Evolutionary conservation across 2,113 vertebrate genomes (phyloP).

Genomic region (Onychostruthus taczanowskii): DNA sequence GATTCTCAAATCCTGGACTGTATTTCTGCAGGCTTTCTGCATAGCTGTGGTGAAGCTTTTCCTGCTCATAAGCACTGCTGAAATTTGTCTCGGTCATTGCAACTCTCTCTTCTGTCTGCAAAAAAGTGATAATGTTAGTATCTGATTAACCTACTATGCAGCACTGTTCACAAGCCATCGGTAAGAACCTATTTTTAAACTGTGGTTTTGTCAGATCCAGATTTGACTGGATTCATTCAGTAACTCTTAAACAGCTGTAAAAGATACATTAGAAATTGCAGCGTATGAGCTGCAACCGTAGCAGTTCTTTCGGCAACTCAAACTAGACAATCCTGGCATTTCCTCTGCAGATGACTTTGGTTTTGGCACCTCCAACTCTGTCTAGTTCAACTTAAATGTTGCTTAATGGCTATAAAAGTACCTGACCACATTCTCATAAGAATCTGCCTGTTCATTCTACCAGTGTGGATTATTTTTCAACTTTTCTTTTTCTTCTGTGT

Average conservation of each 20-base stretch:
- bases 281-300: background rate
- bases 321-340: background rate
- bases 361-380: background rate
- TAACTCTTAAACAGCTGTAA: background rate
- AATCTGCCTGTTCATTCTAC: background rate
- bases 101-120: background rate
- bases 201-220: background rate
- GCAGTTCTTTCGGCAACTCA: background rate
- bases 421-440: conserved; percentile 14
- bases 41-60: conserved; percentile 23
- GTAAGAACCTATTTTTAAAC: background rate
- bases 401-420: conserved; percentile 26
- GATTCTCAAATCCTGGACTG: background rate
- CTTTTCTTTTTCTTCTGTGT: background rate
- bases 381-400: conserved; percentile 31
- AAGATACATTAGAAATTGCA: background rate
- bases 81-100: background rate
- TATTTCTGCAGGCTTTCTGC: conserved; percentile 6
- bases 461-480: background rate
- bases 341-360: conserved; percentile 30
- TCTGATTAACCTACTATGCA: background rate
- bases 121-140: background rate
- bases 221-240: background rate
- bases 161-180: background rate
- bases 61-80: background rate